Base-by-base conservation (phyloP, 2,113 vertebrate species). In the Prunella himalayana region DNA sequence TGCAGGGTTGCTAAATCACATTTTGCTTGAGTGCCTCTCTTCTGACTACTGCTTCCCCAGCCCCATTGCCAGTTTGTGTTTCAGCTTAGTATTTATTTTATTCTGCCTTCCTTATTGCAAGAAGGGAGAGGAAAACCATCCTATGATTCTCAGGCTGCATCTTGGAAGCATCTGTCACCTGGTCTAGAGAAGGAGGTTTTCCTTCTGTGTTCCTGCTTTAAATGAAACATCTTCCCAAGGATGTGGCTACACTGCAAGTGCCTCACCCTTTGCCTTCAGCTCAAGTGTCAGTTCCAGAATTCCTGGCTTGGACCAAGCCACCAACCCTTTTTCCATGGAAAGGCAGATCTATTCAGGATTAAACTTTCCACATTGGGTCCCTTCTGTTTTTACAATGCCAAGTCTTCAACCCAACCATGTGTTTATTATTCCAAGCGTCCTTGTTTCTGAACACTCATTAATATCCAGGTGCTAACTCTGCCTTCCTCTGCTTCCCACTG, bases 1-100 rank as follows among this genome's bases (percentile, higher is more conserved):
- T 73, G 50, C 68, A 73, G n/a, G 3, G 11, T 24, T 61, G 31
- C 35, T 71, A 35, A 50, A 33, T 44, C 0, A 0, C 33, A 4
- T 72, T 88, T 76, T 88, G 44, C 44, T 76, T 47, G 63, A 77
- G 33, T 61, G 42, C 39, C 18, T 87, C 33, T 90, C 17, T 73
- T 78, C 30, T 50, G 51, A 33, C 41, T 54, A 39, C 35, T 44
- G 27, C 39, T 92, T 94, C 39, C 27, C 57, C 39, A 71, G 27
- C 39, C 30, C 49, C 20, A 12, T 13, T 66, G n/a, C 35, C 7
- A 3, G 54, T 37, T 12, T 47, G 27, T 45, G 73, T 68, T 82
- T 63, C 25, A 39, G 25, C 25, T 51, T 63, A 25, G 10, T 77
- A 12, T 31, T 86, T 72, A 28, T 35, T 86, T 81, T 87, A 45